phyloP scores from a whole-genome alignment of 2,113 vertebrate species.

The Poeciliopsis prolifica region DNA sequence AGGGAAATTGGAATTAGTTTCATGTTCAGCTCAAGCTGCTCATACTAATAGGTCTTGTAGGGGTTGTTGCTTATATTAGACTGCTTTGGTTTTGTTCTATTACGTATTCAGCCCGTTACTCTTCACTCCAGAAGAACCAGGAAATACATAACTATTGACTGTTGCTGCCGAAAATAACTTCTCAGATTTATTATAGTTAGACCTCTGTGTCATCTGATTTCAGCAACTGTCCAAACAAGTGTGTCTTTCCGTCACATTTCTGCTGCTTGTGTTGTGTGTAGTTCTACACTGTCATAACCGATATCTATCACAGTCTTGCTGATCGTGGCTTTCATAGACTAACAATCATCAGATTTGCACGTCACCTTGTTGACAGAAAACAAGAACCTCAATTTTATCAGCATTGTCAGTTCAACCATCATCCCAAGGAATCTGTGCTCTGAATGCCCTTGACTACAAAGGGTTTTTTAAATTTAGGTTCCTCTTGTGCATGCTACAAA shows the following conservation, averaged over 20 bases:
- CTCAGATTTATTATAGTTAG: slow-evolving; percentile 55
- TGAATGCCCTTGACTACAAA: slow-evolving; percentile 55
- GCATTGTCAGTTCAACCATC: slow-evolving; percentile 63
- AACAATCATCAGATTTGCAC: slow-evolving; percentile 80
- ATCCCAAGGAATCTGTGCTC: slow-evolving; percentile 42
- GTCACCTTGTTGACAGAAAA: slow-evolving; percentile 73
- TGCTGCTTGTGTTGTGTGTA: slow-evolving; percentile 61
- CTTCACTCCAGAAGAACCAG: slow-evolving; percentile 56
- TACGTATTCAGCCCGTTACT: slow-evolving; percentile 67
- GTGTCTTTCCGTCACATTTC: slow-evolving; percentile 58
- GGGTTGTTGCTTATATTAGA: slow-evolving; percentile 62
- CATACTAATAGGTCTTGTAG: slow-evolving; percentile 69
- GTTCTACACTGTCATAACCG: slow-evolving; percentile 75
- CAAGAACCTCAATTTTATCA: slow-evolving; percentile 67
- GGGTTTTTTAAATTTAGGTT: slow-evolving; percentile 16
- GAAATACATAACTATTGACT: slow-evolving; percentile 62
- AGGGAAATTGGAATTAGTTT: slow-evolving; percentile 47
- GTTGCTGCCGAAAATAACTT: slow-evolving; percentile 40
- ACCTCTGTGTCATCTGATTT: slow-evolving; percentile 56
- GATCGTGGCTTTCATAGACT: slow-evolving; percentile 70
- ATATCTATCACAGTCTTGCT: slow-evolving; percentile 72
- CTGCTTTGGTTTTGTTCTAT: slow-evolving; percentile 67
- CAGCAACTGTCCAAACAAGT: slow-evolving; percentile 54
- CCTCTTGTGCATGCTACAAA: slow-evolving; percentile 38
- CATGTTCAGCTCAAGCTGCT: slow-evolving; percentile 61